A percentile compares a stretch with the other conserved stretches of the same genome.
These are phyloP conservation scores for Neuroscelio doddi DNA, from an alignment of 2,888 invertebrate genomes.

Conservation along the genomic window DNA sequence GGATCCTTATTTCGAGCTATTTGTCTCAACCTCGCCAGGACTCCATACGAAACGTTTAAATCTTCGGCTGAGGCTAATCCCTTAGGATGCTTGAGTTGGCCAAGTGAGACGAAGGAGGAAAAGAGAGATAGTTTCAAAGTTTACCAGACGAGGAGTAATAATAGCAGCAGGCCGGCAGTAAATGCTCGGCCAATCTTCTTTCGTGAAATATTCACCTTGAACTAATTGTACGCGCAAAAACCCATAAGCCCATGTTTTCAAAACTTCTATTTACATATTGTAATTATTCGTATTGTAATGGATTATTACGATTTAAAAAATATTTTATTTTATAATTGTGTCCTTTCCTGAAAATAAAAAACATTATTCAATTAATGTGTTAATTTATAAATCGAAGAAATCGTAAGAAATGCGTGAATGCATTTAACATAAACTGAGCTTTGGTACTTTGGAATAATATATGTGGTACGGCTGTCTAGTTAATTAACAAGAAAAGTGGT, in stretches of 20 bases:
- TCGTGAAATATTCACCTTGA: conserved; percentile 30
- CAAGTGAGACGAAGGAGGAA: conserved; percentile 34
- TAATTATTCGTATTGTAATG: too few relatives aligned
- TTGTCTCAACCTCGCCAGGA: conserved; percentile 50
- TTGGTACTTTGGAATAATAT: too few relatives aligned
- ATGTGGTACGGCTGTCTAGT: not conserved
- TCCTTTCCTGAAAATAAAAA: too few relatives aligned
- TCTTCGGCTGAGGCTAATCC: conserved; percentile 55
- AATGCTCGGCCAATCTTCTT: conserved; percentile 21
- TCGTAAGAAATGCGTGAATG: too few relatives aligned
- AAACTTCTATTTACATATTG: too few relatives aligned
- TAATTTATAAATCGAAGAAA: too few relatives aligned
- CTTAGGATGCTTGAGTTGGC: conserved; percentile 45
- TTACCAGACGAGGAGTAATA: conserved; percentile 54
- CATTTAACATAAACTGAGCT: not conserved
- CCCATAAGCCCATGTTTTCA: too few relatives aligned
- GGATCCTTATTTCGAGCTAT: conserved; percentile 59
- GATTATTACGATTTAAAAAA: too few relatives aligned
- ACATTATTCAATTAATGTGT: too few relatives aligned
- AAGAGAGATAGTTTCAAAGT: conserved; percentile 50
- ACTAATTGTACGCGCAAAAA: conserved; percentile 4
- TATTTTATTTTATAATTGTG: too few relatives aligned
- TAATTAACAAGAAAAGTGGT: conserved; percentile 31
- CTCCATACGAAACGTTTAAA: conserved; percentile 51
- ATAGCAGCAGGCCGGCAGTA: conserved; percentile 42